phyloP scores from a whole-genome alignment of 1,140 invertebrate species.

The Nephotettix cincticeps region DNA sequence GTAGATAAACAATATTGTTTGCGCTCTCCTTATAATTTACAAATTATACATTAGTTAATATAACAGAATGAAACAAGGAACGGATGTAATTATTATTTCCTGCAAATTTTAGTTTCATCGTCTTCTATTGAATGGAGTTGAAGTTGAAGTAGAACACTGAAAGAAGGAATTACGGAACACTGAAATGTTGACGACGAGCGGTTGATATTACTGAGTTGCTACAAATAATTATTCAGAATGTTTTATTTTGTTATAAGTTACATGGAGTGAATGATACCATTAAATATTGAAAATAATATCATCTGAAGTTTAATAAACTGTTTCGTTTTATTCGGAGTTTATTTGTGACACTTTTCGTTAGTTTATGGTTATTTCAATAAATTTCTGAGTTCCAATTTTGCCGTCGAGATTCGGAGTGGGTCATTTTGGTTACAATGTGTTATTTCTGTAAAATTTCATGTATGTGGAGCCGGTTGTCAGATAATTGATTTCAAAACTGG shows the following conservation, averaged over 20 bases:
- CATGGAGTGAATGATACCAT: background rate
- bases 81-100: too few relatives aligned
- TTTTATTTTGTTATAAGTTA: background rate
- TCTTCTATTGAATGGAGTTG: too few relatives aligned
- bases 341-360: background rate
- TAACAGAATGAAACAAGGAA: too few relatives aligned
- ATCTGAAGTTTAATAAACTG: background rate
- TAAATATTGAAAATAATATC: background rate
- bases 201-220: background rate
- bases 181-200: conserved; percentile 26
- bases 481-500: background rate
- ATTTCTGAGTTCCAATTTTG: background rate
- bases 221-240: background rate
- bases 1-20: too few relatives aligned
- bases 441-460: background rate
- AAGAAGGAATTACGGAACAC: too few relatives aligned
- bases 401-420: background rate
- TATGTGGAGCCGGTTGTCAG: background rate
- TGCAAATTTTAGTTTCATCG: too few relatives aligned
- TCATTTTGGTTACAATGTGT: background rate
- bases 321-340: background rate
- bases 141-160: too few relatives aligned
- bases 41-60: too few relatives aligned
- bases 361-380: background rate
- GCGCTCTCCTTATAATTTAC: too few relatives aligned